Evolutionary conservation across 2,797 vertebrate genomes (phyloP).

Genomic region (Takifugu rubripes): DNA sequence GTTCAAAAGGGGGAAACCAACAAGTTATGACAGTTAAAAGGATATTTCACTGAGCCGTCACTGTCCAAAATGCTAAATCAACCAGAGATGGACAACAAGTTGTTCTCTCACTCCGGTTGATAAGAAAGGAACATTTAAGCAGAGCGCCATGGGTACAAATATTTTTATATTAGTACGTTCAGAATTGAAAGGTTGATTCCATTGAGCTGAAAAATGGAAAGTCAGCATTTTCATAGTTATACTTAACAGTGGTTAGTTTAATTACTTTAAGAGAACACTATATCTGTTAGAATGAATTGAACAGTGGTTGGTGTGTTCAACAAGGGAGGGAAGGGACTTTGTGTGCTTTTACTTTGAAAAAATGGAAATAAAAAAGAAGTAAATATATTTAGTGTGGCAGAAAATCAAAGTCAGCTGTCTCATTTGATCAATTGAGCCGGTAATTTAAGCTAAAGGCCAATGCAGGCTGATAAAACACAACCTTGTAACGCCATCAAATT

Average conservation of each 20-base stretch:
- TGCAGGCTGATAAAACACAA: background rate
- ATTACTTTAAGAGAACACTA: background rate
- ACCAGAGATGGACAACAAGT: slow-evolving; percentile 3
- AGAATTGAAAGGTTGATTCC: too few relatives aligned
- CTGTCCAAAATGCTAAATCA: slow-evolving; percentile 8
- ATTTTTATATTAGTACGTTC: background rate
- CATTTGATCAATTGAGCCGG: slow-evolving; percentile 1
- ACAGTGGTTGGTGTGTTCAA: background rate
- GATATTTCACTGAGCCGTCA: slow-evolving; percentile 17
- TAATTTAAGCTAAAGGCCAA: background rate
- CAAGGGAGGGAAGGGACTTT: background rate
- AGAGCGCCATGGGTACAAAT: slow-evolving; percentile 10
- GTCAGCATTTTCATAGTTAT: too few relatives aligned
- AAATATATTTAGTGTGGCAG: background rate
- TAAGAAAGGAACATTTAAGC: slow-evolving; percentile 3
- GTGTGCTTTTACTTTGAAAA: background rate
- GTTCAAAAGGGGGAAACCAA: slow-evolving; percentile 32
- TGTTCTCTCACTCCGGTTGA: slow-evolving; percentile 27
- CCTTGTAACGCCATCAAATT: too few relatives aligned
- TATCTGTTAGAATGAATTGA: background rate
- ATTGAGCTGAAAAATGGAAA: too few relatives aligned
- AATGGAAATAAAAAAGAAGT: background rate
- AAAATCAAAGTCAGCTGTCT: background rate
- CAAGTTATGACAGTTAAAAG: slow-evolving; percentile 23
- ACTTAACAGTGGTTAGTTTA: background rate